Evolutionary conservation across 2,113 vertebrate genomes (phyloP).

Genomic region (Austrofundulus limnaeus): DNA sequence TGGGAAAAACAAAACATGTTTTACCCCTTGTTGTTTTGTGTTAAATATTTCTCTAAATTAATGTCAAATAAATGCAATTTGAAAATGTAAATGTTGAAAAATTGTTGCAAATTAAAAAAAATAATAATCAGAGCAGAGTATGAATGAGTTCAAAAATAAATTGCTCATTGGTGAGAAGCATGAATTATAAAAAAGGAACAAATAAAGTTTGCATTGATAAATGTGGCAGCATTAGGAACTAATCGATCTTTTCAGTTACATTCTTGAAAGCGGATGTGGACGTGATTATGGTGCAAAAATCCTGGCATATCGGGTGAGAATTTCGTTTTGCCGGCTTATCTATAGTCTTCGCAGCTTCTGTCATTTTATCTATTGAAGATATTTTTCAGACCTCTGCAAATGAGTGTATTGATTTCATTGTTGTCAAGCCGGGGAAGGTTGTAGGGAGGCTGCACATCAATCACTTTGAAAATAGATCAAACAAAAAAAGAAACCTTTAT

Average conservation of each 20-base stretch:
- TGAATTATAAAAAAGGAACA: neutral
- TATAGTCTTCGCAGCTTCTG: slow-evolving; percentile 34
- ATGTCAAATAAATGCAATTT: neutral
- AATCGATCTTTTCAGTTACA: neutral
- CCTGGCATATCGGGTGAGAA: neutral
- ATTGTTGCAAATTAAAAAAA: neutral
- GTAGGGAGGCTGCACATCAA: slow-evolving; percentile 53
- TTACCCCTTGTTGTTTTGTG: slow-evolving; percentile 3
- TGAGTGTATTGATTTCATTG: slow-evolving; percentile 66
- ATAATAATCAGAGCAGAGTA: neutral
- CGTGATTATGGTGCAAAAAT: neutral
- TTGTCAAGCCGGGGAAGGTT: slow-evolving; percentile 41
- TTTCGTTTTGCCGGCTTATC: slow-evolving; percentile 39
- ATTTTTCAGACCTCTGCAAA: slow-evolving; percentile 51
- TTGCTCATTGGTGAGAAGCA: too few species aligned
- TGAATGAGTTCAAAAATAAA: too few species aligned
- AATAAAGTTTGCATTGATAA: neutral
- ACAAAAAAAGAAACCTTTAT: slow-evolving; percentile 5
- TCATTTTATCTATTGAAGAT: slow-evolving; percentile 48
- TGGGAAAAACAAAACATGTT: neutral
- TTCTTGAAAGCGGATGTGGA: slow-evolving; percentile 7
- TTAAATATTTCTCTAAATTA: neutral
- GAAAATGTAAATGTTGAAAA: neutral
- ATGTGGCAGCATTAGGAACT: neutral
- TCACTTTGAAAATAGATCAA: slow-evolving; percentile 46